Base-by-base conservation (phyloP, 2,888 invertebrate genomes). In the Macrosoma leucophasiata region DNA sequence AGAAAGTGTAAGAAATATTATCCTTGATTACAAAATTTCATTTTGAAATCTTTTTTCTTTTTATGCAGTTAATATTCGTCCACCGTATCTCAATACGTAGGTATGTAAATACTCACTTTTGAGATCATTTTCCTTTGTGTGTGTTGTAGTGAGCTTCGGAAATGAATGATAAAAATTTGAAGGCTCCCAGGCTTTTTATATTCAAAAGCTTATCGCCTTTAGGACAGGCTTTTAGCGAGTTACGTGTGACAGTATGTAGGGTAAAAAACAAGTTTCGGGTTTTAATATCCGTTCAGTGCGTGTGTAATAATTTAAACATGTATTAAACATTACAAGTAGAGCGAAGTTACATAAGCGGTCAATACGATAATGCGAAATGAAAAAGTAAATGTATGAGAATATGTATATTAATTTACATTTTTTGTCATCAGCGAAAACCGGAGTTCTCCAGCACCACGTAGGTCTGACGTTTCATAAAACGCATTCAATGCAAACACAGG, bases 401-500 rank as follows among this genome's bases (percentile, higher is more conserved):
- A 66, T 65, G 58, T 68, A 66, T 71, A 76, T 72, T 69, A 68
- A 64, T 62, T 64, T 61, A 59, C 70, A 61, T 66, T 55, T 54
- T 53, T 58, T 56, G 60, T 69, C 70, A 70, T 63, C 69, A 74
- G 63, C 71, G 71, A 71, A 67, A 71, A 67, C 64, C 58, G 49
- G 55, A 61, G 60, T 63, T 57, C 57, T 55, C 59, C 55, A 61
- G 59, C 69, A 68, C 55, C 68, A 71, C 69, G 69, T 69, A 65
- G 56, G 43, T 65, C 58, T 61, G 70, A 75, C 75, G 76, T 81
- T 84, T 78, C 81, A 81, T 71, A 81, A 78, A 71, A 72, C 75
- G 76, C 73, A 76, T 56, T 50, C 53, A 53, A 52, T 38, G 47
- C 31, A 48, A 47, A 47, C 58, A 58, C 52, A 50, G 57, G 48